Conservation (phyloP, 2,797 vertebrate genomes). For the Brachyalestes nurse region DNA sequence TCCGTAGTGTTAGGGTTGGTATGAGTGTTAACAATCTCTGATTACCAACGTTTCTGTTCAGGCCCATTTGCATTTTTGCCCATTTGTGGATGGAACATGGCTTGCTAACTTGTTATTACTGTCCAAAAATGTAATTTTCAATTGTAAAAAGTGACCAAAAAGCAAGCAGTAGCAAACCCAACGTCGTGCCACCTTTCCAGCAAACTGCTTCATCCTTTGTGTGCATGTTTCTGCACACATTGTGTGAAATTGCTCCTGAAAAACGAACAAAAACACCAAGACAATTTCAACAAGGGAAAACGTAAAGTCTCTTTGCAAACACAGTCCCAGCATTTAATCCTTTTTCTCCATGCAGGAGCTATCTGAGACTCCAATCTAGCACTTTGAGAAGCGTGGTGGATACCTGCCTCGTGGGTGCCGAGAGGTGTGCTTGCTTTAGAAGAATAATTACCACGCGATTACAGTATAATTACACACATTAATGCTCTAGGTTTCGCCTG, state of each 20-base stretch:
- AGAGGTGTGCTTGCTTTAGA: slow-evolving; percentile 67
- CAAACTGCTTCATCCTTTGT: slow-evolving; percentile 23
- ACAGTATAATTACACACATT: slow-evolving; percentile 77
- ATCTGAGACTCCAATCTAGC: slow-evolving; percentile 71
- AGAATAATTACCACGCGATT: slow-evolving; percentile 75
- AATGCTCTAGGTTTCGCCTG: slow-evolving; percentile 68
- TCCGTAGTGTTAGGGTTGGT: too few relatives aligned
- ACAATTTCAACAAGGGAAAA: slow-evolving; percentile 65
- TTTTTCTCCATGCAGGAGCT: slow-evolving; percentile 65
- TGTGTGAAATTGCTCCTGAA: slow-evolving; percentile 68
- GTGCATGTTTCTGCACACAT: slow-evolving; percentile 42
- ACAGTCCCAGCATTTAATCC: slow-evolving; percentile 66
- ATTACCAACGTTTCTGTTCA: too few relatives aligned
- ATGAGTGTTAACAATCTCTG: too few relatives aligned
- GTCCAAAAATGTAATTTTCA: not conserved
- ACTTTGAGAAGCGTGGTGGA: slow-evolving; percentile 58
- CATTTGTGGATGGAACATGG: not conserved
- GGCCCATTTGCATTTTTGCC: too few relatives aligned
- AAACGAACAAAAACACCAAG: slow-evolving; percentile 66
- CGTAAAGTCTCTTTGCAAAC: slow-evolving; percentile 59
- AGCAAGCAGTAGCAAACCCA: too few relatives aligned
- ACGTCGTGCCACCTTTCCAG: slow-evolving; percentile 15
- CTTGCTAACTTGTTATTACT: not conserved
- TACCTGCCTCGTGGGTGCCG: slow-evolving; percentile 63
- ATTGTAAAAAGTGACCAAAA: not conserved